Percentiles rank a stretch among this genome's conserved stretches.
phyloP scores from a whole-genome alignment of 2,888 invertebrate genomes.

The Epirrhoe tristata region DNA sequence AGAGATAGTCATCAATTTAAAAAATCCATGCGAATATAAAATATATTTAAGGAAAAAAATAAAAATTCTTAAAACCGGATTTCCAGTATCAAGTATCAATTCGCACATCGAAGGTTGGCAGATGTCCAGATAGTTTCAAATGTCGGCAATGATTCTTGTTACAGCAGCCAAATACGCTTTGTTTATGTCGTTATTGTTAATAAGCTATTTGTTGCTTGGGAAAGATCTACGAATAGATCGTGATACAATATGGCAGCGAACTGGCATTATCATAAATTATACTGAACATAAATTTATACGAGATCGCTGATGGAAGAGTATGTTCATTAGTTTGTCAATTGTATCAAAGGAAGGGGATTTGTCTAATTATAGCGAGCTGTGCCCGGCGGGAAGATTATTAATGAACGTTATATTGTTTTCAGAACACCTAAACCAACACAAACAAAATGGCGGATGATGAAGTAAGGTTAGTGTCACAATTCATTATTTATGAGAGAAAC shows the following conservation, averaged over 20 bases:
- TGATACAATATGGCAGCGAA: conserved; percentile 10
- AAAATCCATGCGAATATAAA: background rate
- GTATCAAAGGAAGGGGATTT: conserved; percentile 33
- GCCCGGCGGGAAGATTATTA: conserved; percentile 22
- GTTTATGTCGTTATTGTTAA: conserved; percentile 44
- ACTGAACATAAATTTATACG: conserved; percentile 13
- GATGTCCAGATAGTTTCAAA: conserved; percentile 68
- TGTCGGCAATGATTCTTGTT: conserved; percentile 61
- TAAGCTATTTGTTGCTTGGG: conserved; percentile 29
- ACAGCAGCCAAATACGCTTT: conserved; percentile 66
- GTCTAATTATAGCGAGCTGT: conserved; percentile 30
- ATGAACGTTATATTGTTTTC: conserved; percentile 60
- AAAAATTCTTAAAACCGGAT: conserved; percentile 42
- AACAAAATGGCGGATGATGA: conserved; percentile 96
- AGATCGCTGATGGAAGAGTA: conserved; percentile 1
- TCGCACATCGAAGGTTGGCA: conserved; percentile 66
- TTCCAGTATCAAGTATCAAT: conserved; percentile 73
- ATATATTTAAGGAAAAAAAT: conserved; percentile 18
- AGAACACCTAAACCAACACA: conserved; percentile 86
- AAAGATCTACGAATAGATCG: conserved; percentile 17
- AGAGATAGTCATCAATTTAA: conserved; percentile 14
- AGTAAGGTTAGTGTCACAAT: conserved; percentile 90
- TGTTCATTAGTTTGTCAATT: conserved; percentile 25
- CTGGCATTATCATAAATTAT: conserved; percentile 14
- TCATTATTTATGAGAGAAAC: background rate